Conservation (phyloP, 92 coral and sea anemone species). For the Scolanthus callimorphus region DNA sequence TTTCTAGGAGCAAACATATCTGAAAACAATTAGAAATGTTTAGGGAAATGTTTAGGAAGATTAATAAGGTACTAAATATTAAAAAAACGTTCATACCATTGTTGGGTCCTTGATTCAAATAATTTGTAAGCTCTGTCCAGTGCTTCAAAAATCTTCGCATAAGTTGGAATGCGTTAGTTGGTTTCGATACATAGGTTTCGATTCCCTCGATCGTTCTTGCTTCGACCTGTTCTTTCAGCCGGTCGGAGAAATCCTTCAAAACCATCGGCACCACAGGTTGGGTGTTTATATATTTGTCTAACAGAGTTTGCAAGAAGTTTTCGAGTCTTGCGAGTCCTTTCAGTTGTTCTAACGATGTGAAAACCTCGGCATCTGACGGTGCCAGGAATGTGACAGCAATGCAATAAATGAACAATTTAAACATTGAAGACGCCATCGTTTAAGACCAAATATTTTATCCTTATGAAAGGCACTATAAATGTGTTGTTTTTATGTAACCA, state of each 20-base stretch:
- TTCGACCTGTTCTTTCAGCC: constrained; percentile 6
- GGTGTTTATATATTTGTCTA: constrained; percentile 47
- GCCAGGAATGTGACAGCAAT: no score
- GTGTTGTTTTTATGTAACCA: no score
- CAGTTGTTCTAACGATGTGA: constrained; percentile 34
- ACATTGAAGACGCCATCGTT: no score
- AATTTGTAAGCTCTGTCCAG: constrained; percentile 71
- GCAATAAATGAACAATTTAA: no score
- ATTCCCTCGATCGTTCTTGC: constrained; percentile 29
- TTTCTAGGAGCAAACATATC: no score
- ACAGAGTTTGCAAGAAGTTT: constrained; percentile 34
- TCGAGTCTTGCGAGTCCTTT: constrained; percentile 78
- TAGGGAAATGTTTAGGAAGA: no score
- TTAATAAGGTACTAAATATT: no score
- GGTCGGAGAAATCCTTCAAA: constrained; percentile 12
- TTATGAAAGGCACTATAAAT: no score
- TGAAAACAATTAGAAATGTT: no score
- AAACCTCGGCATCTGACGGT: constrained; percentile 11
- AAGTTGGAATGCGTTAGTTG: constrained; percentile 70
- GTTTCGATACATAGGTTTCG: constrained; percentile 73
- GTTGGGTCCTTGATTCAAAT: constrained; percentile 35
- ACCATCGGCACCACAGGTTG: constrained; percentile 1
- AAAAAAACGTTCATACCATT: constrained; percentile 55
- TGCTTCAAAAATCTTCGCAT: constrained; percentile 77
- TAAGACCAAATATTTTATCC: no score